Evolutionary conservation across 2,797 vertebrate species (phyloP).

Genomic region (Chrosomus eos): DNA sequence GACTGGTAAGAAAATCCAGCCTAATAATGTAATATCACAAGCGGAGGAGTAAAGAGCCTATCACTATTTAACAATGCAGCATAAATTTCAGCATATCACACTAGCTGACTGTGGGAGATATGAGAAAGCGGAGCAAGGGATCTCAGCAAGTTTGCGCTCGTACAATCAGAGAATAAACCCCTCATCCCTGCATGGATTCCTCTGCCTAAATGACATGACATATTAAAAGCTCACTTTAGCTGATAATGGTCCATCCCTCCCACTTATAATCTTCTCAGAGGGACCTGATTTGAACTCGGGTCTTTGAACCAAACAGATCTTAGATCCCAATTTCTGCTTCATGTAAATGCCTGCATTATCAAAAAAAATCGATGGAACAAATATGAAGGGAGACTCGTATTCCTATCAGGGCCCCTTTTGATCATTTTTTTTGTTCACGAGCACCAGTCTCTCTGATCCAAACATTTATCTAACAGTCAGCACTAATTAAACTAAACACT

Average conservation of each 20-base stretch:
- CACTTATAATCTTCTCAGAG: slow-evolving; percentile 19
- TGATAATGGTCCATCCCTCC: slow-evolving; percentile 36
- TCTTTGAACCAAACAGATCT: slow-evolving; percentile 20
- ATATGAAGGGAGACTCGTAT: slow-evolving; percentile 19
- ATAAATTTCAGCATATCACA: slow-evolving; percentile 34
- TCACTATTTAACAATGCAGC: slow-evolving; percentile 25
- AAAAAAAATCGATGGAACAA: slow-evolving; percentile 37
- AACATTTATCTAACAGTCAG: slow-evolving; percentile 55
- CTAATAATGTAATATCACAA: slow-evolving; percentile 14
- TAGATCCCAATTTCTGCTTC: slow-evolving; percentile 39
- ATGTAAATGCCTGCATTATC: slow-evolving; percentile 34
- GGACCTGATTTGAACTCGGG: slow-evolving; percentile 33
- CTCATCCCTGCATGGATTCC: slow-evolving; percentile 19
- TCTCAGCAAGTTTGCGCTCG: background rate
- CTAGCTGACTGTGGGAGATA: slow-evolving; percentile 14
- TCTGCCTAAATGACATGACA: slow-evolving; percentile 23
- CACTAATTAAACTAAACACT: slow-evolving; percentile 61
- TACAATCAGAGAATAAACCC: slow-evolving; percentile 34
- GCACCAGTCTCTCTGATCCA: slow-evolving; percentile 50
- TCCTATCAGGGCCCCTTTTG: slow-evolving; percentile 32
- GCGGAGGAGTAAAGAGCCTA: slow-evolving; percentile 13
- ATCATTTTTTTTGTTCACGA: slow-evolving; percentile 33
- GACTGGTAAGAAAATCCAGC: background rate
- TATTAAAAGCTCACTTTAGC: slow-evolving; percentile 32
- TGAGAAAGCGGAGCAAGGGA: background rate